Percentiles rank a stretch among this genome's conserved stretches.
Conservation (phyloP, 2,797 vertebrate species). For the Poeciliopsis turneri region DNA sequence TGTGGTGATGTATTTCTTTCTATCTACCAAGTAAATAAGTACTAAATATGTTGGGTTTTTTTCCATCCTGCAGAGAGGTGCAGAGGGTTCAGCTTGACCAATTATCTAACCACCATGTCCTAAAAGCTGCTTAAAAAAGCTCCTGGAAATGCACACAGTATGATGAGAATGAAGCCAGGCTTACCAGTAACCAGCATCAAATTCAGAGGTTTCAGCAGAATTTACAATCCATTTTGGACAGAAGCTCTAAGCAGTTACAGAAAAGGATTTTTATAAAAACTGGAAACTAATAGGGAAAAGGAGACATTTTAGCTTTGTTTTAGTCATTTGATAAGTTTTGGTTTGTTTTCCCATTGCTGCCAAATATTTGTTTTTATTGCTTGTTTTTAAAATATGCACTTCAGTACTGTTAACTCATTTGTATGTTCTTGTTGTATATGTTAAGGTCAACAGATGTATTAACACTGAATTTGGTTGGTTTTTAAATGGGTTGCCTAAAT, state of each 20-base stretch:
- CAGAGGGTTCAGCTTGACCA: constrained; percentile 86
- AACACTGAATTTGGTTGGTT: constrained; percentile 3
- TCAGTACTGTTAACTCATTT: constrained; percentile 43
- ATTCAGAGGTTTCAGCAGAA: constrained; percentile 37
- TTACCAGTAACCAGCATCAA: constrained; percentile 19
- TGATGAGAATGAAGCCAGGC: neutral
- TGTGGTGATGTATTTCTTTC: neutral
- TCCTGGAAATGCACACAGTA: neutral
- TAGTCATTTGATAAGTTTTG: neutral
- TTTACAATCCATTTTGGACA: constrained; percentile 3
- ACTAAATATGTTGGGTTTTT: constrained; percentile 42
- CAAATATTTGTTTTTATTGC: constrained; percentile 5
- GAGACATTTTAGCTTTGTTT: neutral
- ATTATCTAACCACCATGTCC: constrained; percentile 41
- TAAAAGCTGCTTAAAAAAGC: constrained; percentile 54
- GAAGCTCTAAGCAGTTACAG: constrained; percentile 13
- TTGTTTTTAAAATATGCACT: constrained; percentile 11
- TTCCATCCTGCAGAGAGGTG: constrained; percentile 85
- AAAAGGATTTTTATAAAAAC: neutral
- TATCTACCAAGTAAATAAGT: neutral
- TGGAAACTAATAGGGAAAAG: constrained; percentile 26
- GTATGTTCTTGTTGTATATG: constrained; percentile 9
- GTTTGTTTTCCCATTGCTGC: neutral
- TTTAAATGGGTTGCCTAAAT: constrained; percentile 25
- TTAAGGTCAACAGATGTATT: constrained; percentile 1